Base-by-base conservation (phyloP, 2,888 invertebrate genomes). In the Mactromeris polynyma region DNA sequence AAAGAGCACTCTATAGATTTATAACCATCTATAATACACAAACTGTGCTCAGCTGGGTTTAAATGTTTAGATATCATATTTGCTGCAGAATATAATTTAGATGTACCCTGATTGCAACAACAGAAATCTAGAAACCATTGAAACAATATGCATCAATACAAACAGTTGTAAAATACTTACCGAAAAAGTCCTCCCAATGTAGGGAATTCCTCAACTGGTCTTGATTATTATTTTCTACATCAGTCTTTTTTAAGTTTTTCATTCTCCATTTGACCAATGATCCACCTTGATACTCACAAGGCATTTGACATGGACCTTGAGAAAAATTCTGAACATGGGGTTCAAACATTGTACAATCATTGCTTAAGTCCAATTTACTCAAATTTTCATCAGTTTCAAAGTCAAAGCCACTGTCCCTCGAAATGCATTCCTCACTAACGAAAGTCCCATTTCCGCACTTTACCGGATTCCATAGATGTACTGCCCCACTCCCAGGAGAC, bases 101-200 rank as follows among this genome's bases (percentile, higher is more conserved):
- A n/a, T n/a, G n/a, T n/a, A n/a, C n/a, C n/a, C n/a, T n/a, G n/a
- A n/a, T n/a, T n/a, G n/a, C n/a, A n/a, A n/a, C n/a, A n/a, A n/a
- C n/a, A n/a, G n/a, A n/a, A n/a, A n/a, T n/a, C n/a, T 9, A 42
- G 14, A 51, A 51, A 51, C 2, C 51, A 51, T 51, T 51, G 51
- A 51, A 2, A 2, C 51, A 51, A 17, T 19, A 17, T 51, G 42
- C 19, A 9, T 51, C 14, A 51, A 26, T 9, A n/a, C 26, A 64
- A 64, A 64, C 6, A 64, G 26, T 64, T 64, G n/a, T 64, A 73
- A 36, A 46, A 85, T 77, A 89, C 64, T 58, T 90, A 91, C 91
- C 91, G 78, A 91, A 91, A 81, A 91, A 90, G 79, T 91, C 91
- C 64, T 91, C 91, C 91, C 91, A 91, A 81, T 91, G 91, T 11